Evolutionary conservation across 2,888 invertebrate genomes (phyloP).

Genomic region (Lycia hirtaria): DNA sequence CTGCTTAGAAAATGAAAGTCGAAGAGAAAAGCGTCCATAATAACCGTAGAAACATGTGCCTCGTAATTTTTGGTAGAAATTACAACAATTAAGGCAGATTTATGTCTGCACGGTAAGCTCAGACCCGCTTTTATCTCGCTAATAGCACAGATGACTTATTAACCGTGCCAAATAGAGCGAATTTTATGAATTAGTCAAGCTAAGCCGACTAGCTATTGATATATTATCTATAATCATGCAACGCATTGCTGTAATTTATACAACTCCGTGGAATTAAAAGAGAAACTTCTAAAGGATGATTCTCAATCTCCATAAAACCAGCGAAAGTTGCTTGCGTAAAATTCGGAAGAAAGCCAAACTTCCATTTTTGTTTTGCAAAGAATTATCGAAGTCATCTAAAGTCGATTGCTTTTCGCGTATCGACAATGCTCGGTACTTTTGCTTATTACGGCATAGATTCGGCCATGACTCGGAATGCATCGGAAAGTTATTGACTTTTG

Average conservation of each 20-base stretch:
- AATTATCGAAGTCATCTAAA: conserved; percentile 50
- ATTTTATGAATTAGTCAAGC: conserved; percentile 45
- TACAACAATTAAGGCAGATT: conserved; percentile 21
- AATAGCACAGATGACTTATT: conserved; percentile 49
- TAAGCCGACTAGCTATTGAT: conserved; percentile 7
- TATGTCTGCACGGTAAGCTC: conserved; percentile 20
- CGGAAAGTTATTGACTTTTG: conserved; percentile 86
- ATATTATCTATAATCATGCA: conserved; percentile 12
- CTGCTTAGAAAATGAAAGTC: conserved; percentile 28
- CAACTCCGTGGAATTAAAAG: conserved; percentile 33
- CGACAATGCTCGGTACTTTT: conserved; percentile 44
- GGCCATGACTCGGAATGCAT: conserved; percentile 82
- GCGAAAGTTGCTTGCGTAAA: conserved; percentile 59
- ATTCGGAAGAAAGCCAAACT: conserved; percentile 55
- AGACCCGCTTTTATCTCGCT: conserved; percentile 43
- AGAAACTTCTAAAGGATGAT: conserved; percentile 41
- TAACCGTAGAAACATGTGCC: conserved; percentile 16
- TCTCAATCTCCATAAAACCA: conserved; percentile 42
- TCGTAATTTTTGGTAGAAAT: conserved; percentile 26
- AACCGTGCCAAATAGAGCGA: conserved; percentile 39
- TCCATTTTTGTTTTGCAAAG: conserved; percentile 48
- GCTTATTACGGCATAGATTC: conserved; percentile 64
- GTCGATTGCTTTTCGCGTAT: conserved; percentile 41
- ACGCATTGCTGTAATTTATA: conserved; percentile 15
- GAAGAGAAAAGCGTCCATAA: conserved; percentile 17